phyloP scores from a whole-genome alignment of 2,888 invertebrate species.

The Dasysyrphus albostriatus region DNA sequence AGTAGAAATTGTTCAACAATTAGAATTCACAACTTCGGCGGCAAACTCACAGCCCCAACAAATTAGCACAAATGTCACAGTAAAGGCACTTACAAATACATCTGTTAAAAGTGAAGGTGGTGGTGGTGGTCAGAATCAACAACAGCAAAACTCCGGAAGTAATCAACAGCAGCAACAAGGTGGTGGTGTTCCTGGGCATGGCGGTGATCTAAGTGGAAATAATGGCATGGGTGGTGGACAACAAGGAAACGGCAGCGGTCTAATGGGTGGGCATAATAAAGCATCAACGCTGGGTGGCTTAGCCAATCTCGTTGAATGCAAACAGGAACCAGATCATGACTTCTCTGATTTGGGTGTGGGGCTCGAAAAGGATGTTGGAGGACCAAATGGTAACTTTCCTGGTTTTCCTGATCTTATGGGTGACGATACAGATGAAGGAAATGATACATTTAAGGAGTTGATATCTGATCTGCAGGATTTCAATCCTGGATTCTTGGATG shows the following conservation, averaged over 20 bases:
- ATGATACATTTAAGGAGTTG: slow-evolving; percentile 93
- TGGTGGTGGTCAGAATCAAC: slow-evolving; percentile 78
- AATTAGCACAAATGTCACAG: slow-evolving; percentile 96
- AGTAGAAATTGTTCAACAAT: slow-evolving; percentile 95
- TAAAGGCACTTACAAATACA: slow-evolving; percentile 91
- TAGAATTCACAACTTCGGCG: slow-evolving; percentile 94
- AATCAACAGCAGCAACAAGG: slow-evolving; percentile 80
- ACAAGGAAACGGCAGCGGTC: slow-evolving; percentile 78
- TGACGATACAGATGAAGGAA: slow-evolving; percentile 92
- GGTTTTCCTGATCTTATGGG: slow-evolving; percentile 92
- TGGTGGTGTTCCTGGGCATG: slow-evolving; percentile 78
- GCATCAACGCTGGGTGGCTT: slow-evolving; percentile 84
- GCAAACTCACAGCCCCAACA: slow-evolving; percentile 95
- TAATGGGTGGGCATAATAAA: slow-evolving; percentile 84
- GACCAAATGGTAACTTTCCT: slow-evolving; percentile 89
- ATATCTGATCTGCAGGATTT: slow-evolving; percentile 94
- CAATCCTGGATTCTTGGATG: slow-evolving; percentile 92
- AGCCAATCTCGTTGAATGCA: slow-evolving; percentile 91
- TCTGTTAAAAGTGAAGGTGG: slow-evolving; percentile 84
- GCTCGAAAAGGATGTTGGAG: slow-evolving; percentile 92
- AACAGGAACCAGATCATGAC: slow-evolving; percentile 93
- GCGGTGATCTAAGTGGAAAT: slow-evolving; percentile 76
- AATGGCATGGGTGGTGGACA: slow-evolving; percentile 77
- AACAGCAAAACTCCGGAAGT: slow-evolving; percentile 59
- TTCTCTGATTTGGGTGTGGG: slow-evolving; percentile 94